Conservation (phyloP, 2,113 vertebrate species). For the Chiloscyllium plagiosum region DNA sequence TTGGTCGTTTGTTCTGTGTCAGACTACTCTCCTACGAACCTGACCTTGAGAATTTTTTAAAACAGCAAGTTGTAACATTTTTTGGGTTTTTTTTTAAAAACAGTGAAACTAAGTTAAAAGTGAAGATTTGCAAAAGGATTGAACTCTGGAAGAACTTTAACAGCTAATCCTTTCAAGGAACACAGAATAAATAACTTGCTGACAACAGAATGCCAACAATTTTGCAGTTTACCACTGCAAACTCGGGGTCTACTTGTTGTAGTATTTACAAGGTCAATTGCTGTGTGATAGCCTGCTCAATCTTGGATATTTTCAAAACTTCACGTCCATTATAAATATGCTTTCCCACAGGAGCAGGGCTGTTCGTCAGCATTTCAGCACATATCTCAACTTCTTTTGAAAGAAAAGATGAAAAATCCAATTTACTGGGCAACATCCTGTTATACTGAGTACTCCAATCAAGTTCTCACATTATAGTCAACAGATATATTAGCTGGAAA, state of each 20-base stretch:
- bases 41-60: too few relatives aligned
- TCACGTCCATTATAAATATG: background rate
- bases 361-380: background rate
- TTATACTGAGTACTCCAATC: background rate
- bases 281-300: background rate
- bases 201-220: background rate
- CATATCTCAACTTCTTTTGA: background rate
- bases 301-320: background rate
- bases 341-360: background rate
- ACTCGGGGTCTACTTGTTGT: background rate
- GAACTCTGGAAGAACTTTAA: background rate
- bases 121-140: background rate
- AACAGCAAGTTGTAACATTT: too few relatives aligned
- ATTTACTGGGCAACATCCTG: background rate
- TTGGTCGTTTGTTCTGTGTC: too few relatives aligned
- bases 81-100: too few relatives aligned
- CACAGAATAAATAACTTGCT: background rate
- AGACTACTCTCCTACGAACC: too few relatives aligned
- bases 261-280: background rate
- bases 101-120: too few relatives aligned
- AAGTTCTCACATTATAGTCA: background rate
- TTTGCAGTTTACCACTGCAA: background rate
- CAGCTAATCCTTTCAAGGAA: background rate
- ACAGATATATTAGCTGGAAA: background rate
- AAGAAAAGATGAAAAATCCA: background rate